phyloP scores from a whole-genome alignment of 2,113 vertebrate species.

The Labeo rohita region DNA sequence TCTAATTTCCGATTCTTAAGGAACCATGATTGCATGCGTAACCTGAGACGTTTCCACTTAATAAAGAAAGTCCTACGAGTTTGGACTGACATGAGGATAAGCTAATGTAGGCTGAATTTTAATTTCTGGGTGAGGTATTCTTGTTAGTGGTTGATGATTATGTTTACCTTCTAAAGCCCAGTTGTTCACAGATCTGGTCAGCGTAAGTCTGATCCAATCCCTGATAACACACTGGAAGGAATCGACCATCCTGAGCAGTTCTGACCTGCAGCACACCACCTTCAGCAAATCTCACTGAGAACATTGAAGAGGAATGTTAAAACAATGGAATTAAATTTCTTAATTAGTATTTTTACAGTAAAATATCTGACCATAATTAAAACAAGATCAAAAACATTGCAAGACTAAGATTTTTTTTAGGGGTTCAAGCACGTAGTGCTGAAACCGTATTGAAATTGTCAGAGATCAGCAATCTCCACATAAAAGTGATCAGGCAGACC shows the following conservation, averaged over 20 bases:
- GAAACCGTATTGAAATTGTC: no score
- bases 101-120: not conserved
- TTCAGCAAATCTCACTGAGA: conserved; percentile 66
- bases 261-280: conserved; percentile 61
- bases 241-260: conserved; percentile 63
- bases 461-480: no score
- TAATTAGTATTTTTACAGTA: not conserved
- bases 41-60: no score
- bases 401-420: not conserved
- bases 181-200: conserved; percentile 63
- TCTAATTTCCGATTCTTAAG: no score
- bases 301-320: not conserved
- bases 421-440: no score
- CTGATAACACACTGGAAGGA: conserved; percentile 70
- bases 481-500: no score
- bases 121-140: not conserved
- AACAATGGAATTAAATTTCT: not conserved
- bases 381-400: not conserved
- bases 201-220: conserved; percentile 60
- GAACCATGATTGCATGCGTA: no score
- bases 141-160: not conserved
- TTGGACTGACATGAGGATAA: no score
- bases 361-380: not conserved
- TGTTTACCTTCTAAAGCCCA: conserved; percentile 70
- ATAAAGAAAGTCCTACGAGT: no score